Base-by-base conservation (phyloP, 92 coral and sea anemone genomes). In the Chrysogorgia sp. region DNA sequence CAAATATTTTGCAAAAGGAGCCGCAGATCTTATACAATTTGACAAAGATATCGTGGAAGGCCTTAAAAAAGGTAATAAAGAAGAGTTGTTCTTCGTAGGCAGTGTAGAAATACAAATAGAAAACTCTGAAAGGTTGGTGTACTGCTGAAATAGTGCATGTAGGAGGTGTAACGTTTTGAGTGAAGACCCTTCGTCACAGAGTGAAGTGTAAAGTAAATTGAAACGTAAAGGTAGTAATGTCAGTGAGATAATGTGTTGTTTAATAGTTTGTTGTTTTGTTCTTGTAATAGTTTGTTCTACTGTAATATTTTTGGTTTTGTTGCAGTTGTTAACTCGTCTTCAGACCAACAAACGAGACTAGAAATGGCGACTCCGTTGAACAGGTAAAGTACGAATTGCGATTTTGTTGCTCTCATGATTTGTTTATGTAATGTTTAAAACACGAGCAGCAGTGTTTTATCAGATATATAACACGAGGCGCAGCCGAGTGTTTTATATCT, bases 361-460 rank as follows among this genome's bases (percentile, higher is more conserved):
- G 86, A 90, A 80, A 96, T 96, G 97, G 99, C 92, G 50, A 87
- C 92, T 12, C 87, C 92, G 3, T 79, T 96, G 50, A 92, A 97
- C 40, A 89, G 90, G 99, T 92, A 79, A 75, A 88, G 12, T 1
- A 23, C 10, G 19, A 15, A 20, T 58, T 60, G 14, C 13, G 25
- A 28, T 19, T 19, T 32, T 26, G 6, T 12, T 58, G 28, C 25
- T 19, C 15, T 28, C 64, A 20, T n/a, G n/a, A n/a, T n/a, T n/a
- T n/a, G n/a, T n/a, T n/a, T n/a, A n/a, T n/a, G n/a, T n/a, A n/a
- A n/a, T n/a, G n/a, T n/a, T n/a, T n/a, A n/a, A n/a, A n/a, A n/a
- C n/a, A n/a, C n/a, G n/a, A n/a, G n/a, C n/a, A n/a, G n/a, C n/a
- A n/a, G n/a, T n/a, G n/a, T n/a, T n/a, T n/a, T n/a, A n/a, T n/a